phyloP scores from a whole-genome alignment of 1,140 invertebrate species.

The Yoshiicerus persimilis region DNA sequence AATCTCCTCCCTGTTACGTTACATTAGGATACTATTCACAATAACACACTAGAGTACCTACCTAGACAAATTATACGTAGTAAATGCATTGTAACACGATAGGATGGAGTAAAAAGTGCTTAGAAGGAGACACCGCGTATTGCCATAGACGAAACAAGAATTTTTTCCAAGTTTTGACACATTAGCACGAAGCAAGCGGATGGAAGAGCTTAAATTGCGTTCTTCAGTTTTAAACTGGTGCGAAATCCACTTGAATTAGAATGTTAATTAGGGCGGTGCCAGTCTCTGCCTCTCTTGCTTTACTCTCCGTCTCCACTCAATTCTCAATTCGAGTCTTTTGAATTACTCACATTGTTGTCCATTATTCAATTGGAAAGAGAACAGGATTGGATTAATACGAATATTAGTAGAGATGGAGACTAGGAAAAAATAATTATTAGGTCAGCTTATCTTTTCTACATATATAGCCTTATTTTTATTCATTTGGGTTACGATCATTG shows the following conservation, averaged over 20 bases:
- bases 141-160: background rate
- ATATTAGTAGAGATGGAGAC: background rate
- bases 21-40: too few species aligned
- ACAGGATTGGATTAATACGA: slow-evolving; percentile 5
- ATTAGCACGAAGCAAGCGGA: slow-evolving; percentile 5
- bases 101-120: too few species aligned
- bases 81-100: too few species aligned
- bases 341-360: background rate
- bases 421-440: background rate
- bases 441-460: background rate
- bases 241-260: slow-evolving; percentile 9
- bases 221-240: slow-evolving; percentile 3
- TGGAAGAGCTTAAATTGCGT: slow-evolving; percentile 13
- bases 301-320: too few species aligned
- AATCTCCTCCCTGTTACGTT: background rate
- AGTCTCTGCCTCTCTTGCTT: background rate
- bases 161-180: background rate
- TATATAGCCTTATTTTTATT: background rate
- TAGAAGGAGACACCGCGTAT: background rate
- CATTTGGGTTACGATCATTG: background rate
- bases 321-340: background rate
- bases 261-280: slow-evolving; percentile 18
- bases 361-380: background rate
- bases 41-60: background rate
- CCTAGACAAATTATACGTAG: too few species aligned